A percentile compares a stretch with the other conserved stretches of the same genome.
These are phyloP conservation scores for Poecilia gillii DNA, from an alignment of 2,797 vertebrate genomes.

Conservation along the genomic window DNA sequence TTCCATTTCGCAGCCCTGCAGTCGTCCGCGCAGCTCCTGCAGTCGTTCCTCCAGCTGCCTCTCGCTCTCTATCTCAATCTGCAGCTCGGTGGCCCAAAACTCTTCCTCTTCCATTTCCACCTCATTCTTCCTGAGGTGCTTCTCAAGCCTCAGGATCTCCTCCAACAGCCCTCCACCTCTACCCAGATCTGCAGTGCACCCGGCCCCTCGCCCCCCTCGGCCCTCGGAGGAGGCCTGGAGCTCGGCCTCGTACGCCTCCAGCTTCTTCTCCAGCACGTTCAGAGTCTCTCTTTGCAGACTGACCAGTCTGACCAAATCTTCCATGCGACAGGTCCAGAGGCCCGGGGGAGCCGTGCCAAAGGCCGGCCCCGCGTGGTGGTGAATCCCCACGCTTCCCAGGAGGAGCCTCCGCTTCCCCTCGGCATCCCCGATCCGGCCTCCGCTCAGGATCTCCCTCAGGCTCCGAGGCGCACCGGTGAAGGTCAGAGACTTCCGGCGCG, in stretches of 20 bases:
- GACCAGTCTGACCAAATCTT: conserved; percentile 90
- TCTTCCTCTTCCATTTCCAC: conserved; percentile 98
- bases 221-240: conserved; percentile 87
- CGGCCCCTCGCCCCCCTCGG: conserved; percentile 59
- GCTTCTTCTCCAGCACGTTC: conserved; percentile 86
- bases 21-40: conserved; percentile 87
- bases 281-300: conserved; percentile 92
- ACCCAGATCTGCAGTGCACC: conserved; percentile 53
- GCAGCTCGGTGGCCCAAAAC: conserved; percentile 97
- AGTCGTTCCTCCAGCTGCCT: conserved; percentile 94
- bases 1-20: conserved; percentile 87
- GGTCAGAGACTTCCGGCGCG: conserved; percentile 94
- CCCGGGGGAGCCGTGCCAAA: conserved; percentile 56
- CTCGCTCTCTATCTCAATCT: conserved; percentile 96
- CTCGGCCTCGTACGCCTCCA: conserved; percentile 88
- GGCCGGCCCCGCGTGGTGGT: conserved; percentile 54
- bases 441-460: conserved; percentile 92
- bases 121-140: conserved; percentile 91
- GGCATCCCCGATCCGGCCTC: conserved; percentile 77
- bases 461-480: conserved; percentile 94
- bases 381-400: conserved; percentile 77
- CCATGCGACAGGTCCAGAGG: conserved; percentile 83
- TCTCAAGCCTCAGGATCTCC: conserved; percentile 91
- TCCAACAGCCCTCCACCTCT: conserved; percentile 81
- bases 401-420: conserved; percentile 88